Percentiles rank a stretch among this genome's conserved stretches.
Conservation (phyloP, 2,888 invertebrate genomes). For the Automeris io region DNA sequence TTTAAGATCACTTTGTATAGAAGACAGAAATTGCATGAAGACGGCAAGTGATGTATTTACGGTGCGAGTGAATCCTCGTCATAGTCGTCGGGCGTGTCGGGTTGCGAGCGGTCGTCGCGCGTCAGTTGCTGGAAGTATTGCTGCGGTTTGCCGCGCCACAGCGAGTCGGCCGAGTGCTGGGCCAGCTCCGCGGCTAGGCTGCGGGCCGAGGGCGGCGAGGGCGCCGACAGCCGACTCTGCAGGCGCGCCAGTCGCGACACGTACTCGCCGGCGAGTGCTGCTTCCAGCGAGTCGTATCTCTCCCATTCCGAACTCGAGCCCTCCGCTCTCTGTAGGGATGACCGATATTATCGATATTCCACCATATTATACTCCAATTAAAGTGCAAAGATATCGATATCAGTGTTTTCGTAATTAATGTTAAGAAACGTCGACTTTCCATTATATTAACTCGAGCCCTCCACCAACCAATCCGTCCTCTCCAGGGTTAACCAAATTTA, state of each 20-base stretch:
- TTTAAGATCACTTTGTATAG: no score
- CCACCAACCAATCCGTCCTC: no score
- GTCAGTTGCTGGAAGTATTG: slow-evolving; percentile 83
- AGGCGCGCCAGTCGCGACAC: slow-evolving; percentile 51
- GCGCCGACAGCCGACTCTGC: slow-evolving; percentile 45
- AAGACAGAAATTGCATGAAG: no score
- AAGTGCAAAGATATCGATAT: no score
- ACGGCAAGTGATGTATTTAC: slow-evolving; percentile 8
- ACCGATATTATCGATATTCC: no score
- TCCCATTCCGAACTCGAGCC: slow-evolving; percentile 13
- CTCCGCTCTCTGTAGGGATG: slow-evolving; percentile 9
- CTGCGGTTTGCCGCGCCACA: slow-evolving; percentile 73
- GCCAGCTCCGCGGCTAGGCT: slow-evolving; percentile 41
- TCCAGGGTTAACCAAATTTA: no score
- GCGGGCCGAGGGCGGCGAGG: slow-evolving; percentile 41
- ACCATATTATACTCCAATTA: no score
- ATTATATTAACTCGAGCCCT: no score
- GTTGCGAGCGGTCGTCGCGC: slow-evolving; percentile 49
- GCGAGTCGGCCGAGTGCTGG: slow-evolving; percentile 57
- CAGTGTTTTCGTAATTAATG: no score
- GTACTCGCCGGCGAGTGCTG: slow-evolving; percentile 48
- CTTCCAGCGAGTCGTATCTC: slow-evolving; percentile 13
- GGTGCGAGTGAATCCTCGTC: slow-evolving; percentile 54
- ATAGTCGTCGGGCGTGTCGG: slow-evolving; percentile 29
- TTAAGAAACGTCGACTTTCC: no score